Conservation (phyloP, 2,797 vertebrate species). For the Macropus fuliginosus region DNA sequence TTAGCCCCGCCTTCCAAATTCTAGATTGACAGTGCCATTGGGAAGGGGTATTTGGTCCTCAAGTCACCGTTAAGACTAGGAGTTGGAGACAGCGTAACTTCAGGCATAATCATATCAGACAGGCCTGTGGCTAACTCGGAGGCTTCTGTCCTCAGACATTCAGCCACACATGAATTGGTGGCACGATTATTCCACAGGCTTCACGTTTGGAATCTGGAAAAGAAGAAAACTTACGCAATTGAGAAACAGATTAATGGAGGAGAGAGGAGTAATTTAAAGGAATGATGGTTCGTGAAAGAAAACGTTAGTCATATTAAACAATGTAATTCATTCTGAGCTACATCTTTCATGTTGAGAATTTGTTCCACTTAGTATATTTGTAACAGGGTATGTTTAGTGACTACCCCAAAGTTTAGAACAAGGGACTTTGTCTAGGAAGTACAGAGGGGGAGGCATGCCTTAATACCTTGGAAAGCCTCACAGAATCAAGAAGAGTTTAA, state of each 20-base stretch:
- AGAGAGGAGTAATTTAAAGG: background rate
- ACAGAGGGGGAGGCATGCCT: background rate
- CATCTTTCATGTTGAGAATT: background rate
- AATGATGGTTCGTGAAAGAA: background rate
- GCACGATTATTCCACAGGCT: background rate
- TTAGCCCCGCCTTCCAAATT: background rate
- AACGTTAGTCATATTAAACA: background rate
- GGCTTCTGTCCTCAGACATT: background rate
- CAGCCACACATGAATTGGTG: too few relatives aligned
- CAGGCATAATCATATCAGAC: background rate
- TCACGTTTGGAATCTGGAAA: background rate
- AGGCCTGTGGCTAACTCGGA: background rate
- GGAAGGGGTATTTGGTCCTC: background rate
- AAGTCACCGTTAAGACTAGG: background rate
- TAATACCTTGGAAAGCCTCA: background rate
- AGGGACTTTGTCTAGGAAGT: background rate
- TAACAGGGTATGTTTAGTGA: background rate
- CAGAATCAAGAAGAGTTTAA: background rate
- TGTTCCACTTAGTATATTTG: background rate
- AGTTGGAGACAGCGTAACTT: background rate
- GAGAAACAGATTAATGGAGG: background rate
- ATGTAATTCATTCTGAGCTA: background rate
- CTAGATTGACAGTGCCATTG: background rate
- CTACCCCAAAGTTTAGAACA: background rate
- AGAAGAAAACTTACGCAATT: background rate